Percentiles rank a stretch among this genome's conserved stretches.
Conservation (phyloP, 2,797 vertebrate genomes). For the Semotilus atromaculatus region DNA sequence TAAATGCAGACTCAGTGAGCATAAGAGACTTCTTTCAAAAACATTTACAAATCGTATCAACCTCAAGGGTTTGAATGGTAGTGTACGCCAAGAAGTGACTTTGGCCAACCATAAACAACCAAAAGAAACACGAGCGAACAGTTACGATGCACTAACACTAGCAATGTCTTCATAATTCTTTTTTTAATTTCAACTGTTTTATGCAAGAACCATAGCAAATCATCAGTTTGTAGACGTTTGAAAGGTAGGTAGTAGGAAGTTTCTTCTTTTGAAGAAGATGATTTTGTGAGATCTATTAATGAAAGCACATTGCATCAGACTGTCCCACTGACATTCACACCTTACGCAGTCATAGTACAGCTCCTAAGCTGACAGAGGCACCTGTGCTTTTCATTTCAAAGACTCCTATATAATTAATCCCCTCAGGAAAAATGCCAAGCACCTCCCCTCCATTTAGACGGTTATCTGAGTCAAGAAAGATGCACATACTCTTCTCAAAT, state of each 20-base stretch:
- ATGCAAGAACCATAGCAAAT: background rate
- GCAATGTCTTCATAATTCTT: background rate
- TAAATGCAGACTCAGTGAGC: background rate
- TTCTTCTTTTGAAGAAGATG: background rate
- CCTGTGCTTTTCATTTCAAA: constrained; percentile 43
- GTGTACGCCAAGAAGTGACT: background rate
- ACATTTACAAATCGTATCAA: background rate
- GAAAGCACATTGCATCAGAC: background rate
- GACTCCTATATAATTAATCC: constrained; percentile 42
- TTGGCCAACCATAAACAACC: background rate
- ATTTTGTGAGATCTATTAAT: background rate
- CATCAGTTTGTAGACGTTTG: background rate
- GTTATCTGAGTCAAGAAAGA: constrained; percentile 31
- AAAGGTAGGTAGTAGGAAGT: background rate
- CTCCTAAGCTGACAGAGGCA: constrained; percentile 17
- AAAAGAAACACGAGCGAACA: background rate
- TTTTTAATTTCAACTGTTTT: background rate
- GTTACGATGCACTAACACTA: background rate
- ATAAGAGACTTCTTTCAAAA: background rate
- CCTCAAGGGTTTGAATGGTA: background rate
- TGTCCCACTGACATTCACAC: background rate
- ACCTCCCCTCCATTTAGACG: constrained; percentile 31
- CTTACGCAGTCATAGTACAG: background rate
- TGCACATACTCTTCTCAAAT: constrained; percentile 20
- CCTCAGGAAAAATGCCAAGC: constrained; percentile 28